Evolutionary conservation across 2,113 vertebrate genomes (phyloP).

Genomic region (Gobius niger): DNA sequence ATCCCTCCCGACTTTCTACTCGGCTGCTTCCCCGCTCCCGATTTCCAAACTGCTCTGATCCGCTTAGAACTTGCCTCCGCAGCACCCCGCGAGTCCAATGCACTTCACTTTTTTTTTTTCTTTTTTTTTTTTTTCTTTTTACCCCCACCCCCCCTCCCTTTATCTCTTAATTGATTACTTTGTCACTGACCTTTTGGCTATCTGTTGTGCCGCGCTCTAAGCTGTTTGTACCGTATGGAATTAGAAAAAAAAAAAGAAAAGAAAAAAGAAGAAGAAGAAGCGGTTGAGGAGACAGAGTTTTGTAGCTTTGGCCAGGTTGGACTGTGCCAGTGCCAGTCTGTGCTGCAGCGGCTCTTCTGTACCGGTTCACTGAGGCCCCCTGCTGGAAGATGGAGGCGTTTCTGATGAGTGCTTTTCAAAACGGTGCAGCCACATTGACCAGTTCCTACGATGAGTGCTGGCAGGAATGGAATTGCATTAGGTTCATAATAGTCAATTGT

Average conservation of each 20-base stretch:
- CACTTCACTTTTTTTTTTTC: too few relatives aligned
- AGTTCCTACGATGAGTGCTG: too few relatives aligned
- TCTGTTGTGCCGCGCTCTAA: slow-evolving; percentile 6
- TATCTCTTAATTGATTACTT: slow-evolving; percentile 46
- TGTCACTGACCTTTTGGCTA: slow-evolving; percentile 4
- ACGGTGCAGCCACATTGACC: not conserved
- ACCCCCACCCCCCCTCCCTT: not conserved
- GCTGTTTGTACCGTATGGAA: slow-evolving; percentile 8
- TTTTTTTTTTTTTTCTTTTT: too few relatives aligned
- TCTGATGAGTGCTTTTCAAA: not conserved
- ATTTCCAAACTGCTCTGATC: slow-evolving; percentile 20
- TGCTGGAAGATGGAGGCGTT: slow-evolving; percentile 51
- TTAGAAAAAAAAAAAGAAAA: not conserved
- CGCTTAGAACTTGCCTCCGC: slow-evolving; percentile 13
- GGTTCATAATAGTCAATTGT: too few relatives aligned
- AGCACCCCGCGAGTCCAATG: too few relatives aligned
- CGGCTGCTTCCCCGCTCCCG: slow-evolving; percentile 19
- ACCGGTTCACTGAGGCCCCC: slow-evolving; percentile 65
- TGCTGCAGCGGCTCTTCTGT: slow-evolving; percentile 19
- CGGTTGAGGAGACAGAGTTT: not conserved
- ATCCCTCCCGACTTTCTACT: slow-evolving; percentile 45
- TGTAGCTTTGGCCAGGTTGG: not conserved
- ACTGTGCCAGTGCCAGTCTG: slow-evolving; percentile 1
- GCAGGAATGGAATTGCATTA: too few relatives aligned
- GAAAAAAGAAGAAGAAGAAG: not conserved